phyloP scores from a whole-genome alignment of 2,888 invertebrate species.

The Noctua comes region DNA sequence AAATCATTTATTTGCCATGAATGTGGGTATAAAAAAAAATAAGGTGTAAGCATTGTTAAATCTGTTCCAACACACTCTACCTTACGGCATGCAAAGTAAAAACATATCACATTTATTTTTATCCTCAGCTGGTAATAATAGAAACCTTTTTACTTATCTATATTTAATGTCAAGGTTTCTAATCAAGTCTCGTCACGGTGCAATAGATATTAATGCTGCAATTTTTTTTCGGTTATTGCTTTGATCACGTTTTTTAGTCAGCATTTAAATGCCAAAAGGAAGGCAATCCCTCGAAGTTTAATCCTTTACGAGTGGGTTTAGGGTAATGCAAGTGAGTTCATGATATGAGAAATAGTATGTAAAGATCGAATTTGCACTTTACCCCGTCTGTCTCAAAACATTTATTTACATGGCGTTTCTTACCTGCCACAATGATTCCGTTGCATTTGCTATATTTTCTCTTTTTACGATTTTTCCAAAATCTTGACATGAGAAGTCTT shows the following conservation, averaged over 20 bases:
- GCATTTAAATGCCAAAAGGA: constrained; percentile 24
- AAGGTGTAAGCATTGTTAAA: too few relatives aligned
- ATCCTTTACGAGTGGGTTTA: not conserved
- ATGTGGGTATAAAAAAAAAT: too few relatives aligned
- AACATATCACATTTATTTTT: constrained; percentile 29
- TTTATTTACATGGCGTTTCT: not conserved
- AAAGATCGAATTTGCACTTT: not conserved
- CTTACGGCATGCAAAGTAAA: too few relatives aligned
- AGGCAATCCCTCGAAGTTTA: not conserved
- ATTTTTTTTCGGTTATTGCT: constrained; percentile 30
- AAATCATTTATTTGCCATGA: too few relatives aligned
- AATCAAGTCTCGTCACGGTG: constrained; percentile 13
- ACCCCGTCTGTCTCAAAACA: too few relatives aligned
- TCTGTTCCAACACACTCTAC: too few relatives aligned
- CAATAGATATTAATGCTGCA: constrained; percentile 21
- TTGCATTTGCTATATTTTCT: not conserved
- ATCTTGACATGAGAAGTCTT: not conserved
- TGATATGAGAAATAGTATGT: not conserved
- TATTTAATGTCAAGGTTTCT: constrained; percentile 36
- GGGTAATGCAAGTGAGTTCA: not conserved
- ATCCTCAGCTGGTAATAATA: constrained; percentile 6
- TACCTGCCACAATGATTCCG: not conserved
- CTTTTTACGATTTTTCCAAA: too few relatives aligned
- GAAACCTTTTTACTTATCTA: constrained; percentile 1
- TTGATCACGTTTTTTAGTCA: constrained; percentile 35